Conservation (phyloP, 92 coral and sea anemone genomes). For the Montipora capitata region DNA sequence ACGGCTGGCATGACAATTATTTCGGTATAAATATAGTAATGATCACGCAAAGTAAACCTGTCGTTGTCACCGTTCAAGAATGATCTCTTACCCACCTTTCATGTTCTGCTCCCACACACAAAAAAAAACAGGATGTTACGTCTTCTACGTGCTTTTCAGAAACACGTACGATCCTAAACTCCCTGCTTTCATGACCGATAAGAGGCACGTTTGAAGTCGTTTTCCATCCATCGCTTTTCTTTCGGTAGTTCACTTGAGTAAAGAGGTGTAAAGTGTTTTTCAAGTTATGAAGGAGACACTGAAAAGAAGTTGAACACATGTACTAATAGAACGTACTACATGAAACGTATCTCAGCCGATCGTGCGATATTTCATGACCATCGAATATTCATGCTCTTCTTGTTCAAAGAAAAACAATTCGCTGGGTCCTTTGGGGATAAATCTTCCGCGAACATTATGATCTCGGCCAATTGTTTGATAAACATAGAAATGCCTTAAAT, state of each 20-base stretch:
- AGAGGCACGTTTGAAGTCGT: background rate
- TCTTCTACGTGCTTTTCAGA: background rate
- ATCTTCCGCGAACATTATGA: too few species aligned
- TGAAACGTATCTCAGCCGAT: constrained; percentile 8
- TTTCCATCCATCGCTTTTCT: background rate
- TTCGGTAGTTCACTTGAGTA: constrained; percentile 12
- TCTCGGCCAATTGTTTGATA: too few species aligned
- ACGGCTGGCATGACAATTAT: background rate
- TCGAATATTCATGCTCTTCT: background rate
- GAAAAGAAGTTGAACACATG: background rate
- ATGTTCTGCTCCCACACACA: background rate
- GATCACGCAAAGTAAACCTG: constrained; percentile 48
- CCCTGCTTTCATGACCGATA: background rate
- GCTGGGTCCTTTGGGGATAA: too few species aligned
- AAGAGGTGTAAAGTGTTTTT: constrained; percentile 33
- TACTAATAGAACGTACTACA: background rate
- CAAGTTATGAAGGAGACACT: constrained; percentile 1
- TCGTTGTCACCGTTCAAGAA: constrained; percentile 4
- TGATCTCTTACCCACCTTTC: constrained; percentile 17
- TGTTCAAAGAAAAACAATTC: background rate
- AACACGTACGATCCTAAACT: constrained; percentile 19
- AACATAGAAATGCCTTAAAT: too few species aligned
- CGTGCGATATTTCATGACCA: constrained; percentile 10
- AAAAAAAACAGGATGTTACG: constrained; percentile 33
- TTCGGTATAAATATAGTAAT: constrained; percentile 43